phyloP scores from a whole-genome alignment of 2,797 vertebrate species.

The Amblyraja radiata region DNA sequence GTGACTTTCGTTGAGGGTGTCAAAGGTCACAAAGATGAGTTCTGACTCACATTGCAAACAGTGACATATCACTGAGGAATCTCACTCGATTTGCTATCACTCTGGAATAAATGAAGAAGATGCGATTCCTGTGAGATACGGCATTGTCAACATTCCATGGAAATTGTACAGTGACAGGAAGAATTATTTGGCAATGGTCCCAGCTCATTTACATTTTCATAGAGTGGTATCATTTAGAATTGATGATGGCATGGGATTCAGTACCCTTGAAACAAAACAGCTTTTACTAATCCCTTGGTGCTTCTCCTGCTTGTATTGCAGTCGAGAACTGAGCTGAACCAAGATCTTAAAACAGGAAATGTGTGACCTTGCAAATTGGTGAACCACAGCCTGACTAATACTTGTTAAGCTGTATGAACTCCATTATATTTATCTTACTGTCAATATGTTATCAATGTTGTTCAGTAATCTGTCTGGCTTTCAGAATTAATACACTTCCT shows the following conservation, averaged over 20 bases:
- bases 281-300: neutral
- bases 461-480: neutral
- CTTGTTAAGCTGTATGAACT: neutral
- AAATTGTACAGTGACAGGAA: neutral
- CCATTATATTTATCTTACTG: neutral
- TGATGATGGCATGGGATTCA: conserved; percentile 22
- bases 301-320: neutral
- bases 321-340: conserved; percentile 1
- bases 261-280: conserved; percentile 22
- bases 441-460: neutral
- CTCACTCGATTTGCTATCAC: neutral
- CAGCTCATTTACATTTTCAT: conserved; percentile 25
- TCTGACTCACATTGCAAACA: neutral
- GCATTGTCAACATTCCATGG: conserved; percentile 10
- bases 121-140: neutral
- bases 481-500: no score
- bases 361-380: neutral
- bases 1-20: neutral
- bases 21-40: neutral
- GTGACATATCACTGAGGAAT: neutral
- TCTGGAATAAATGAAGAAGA: neutral
- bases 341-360: neutral
- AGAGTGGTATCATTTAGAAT: neutral
- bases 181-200: neutral
- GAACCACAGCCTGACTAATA: neutral